Base-by-base conservation (phyloP, 2,113 vertebrate genomes). In the Ictalurus furcatus region DNA sequence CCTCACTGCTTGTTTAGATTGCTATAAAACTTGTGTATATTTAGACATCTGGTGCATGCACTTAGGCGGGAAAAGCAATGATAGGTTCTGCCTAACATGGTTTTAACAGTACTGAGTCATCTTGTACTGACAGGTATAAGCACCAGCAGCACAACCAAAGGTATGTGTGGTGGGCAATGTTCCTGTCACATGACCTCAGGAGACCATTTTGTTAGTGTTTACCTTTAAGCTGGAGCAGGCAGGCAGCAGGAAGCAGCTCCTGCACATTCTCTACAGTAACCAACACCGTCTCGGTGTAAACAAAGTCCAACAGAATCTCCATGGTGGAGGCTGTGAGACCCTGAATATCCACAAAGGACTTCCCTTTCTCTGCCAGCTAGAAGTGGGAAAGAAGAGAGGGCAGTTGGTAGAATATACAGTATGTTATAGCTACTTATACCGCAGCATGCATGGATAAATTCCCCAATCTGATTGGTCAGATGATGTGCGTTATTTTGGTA, bases 261-360 rank as follows among this genome's bases (percentile, higher is more conserved):
- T 99, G 98, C 44, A 99, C 98, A 0, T 99, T 99, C 93, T 99
- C 98, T 90, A 99, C 98, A 0, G 98, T 99, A 89, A 99, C 98
- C 0, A 98, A 95, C 61, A 99, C 98, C 0, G 98, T 99, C 94
- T 99, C 98, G 40, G 98, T 99, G 91, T 99, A 99, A 17, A 99
- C 98, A 92, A 99, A 99, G 94, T 99, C 98, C 91, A 99, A 89
- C 80, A 99, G 95, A 93, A 99, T 99, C 93, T 99, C 98, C 98
- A 99, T 99, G n/a, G 98, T 99, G 48, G 97, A 96, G 6, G 98
- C 97, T 5, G 97, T 99, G 90, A 99, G 94, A 9, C 98, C 98
- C 93, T 99, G 98, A 91, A 99, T 99, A 93, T 99, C 98, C 52
- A 99, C 98, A 61, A 98, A 98, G 25, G 98, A 98, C 91, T 99